Conservation (phyloP, 2,888 invertebrate species). For the Scaptomyza polygonia region DNA sequence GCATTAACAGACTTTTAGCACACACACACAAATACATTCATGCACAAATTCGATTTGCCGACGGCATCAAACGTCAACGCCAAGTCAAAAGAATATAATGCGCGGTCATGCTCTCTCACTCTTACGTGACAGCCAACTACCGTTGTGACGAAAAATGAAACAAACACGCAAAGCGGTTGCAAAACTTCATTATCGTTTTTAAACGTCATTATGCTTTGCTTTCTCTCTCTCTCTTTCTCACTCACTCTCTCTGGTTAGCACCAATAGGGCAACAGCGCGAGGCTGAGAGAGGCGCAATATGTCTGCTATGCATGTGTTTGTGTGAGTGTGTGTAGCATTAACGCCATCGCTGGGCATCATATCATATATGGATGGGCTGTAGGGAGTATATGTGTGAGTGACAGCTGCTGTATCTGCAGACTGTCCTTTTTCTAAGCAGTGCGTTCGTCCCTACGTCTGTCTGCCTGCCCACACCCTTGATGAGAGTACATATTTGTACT, state of each 20-base stretch:
- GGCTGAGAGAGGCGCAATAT: conserved; percentile 48
- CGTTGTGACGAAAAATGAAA: conserved; percentile 49
- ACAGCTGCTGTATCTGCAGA: conserved; percentile 64
- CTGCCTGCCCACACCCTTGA: conserved; percentile 18
- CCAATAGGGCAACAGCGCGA: conserved; percentile 45
- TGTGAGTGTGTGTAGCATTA: conserved; percentile 12
- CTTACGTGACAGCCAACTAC: conserved; percentile 59
- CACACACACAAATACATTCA: not conserved
- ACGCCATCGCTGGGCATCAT: conserved; percentile 46
- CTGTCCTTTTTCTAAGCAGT: conserved; percentile 76
- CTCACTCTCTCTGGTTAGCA: conserved; percentile 42
- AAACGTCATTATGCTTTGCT: conserved; percentile 47
- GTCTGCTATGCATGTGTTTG: conserved; percentile 29
- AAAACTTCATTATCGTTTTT: conserved; percentile 65
- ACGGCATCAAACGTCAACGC: conserved; percentile 51
- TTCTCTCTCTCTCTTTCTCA: conserved; percentile 16
- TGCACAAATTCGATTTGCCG: conserved; percentile 50
- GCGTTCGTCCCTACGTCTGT: conserved; percentile 50
- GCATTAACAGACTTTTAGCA: conserved; percentile 11
- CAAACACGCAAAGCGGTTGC: conserved; percentile 25
- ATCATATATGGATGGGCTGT: not conserved
- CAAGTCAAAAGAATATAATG: conserved; percentile 43
- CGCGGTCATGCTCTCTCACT: conserved; percentile 71
- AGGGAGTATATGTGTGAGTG: conserved; percentile 21
- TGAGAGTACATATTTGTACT: conserved; percentile 81